phyloP scores from a whole-genome alignment of 2,797 vertebrate species.

The Steatocranus sp. region DNA sequence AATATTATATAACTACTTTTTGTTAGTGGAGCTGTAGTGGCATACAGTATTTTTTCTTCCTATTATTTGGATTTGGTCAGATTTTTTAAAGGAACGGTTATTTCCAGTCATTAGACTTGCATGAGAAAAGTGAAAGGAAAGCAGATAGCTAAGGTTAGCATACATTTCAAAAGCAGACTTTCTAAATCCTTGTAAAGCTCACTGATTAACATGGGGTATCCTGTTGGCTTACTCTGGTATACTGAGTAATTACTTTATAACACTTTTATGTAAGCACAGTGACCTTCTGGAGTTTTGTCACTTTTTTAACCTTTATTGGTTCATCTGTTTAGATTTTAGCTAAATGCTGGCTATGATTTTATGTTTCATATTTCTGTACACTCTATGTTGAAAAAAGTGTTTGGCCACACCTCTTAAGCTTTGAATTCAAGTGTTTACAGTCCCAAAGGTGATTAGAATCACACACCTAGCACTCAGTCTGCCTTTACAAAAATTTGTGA shows the following conservation, averaged over 20 bases:
- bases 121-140: background rate
- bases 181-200: background rate
- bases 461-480: background rate
- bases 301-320: background rate
- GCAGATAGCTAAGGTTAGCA: background rate
- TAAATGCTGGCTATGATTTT: background rate
- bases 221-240: background rate
- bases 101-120: background rate
- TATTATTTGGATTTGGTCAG: background rate
- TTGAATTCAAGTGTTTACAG: background rate
- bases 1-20: background rate
- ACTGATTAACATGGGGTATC: background rate
- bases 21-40: background rate
- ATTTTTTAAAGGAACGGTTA: rapidly evolving
- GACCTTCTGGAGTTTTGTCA: background rate
- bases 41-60: background rate
- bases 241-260: background rate
- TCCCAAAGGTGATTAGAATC: background rate
- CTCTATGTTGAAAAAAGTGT: background rate
- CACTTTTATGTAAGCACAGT: background rate
- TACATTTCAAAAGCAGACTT: background rate
- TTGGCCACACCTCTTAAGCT: background rate
- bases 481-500: background rate
- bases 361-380: background rate
- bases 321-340: background rate